These are phyloP conservation scores for Dendrocincla tyrannina DNA, from an alignment of 2,797 vertebrate species.

Conservation along the genomic window DNA sequence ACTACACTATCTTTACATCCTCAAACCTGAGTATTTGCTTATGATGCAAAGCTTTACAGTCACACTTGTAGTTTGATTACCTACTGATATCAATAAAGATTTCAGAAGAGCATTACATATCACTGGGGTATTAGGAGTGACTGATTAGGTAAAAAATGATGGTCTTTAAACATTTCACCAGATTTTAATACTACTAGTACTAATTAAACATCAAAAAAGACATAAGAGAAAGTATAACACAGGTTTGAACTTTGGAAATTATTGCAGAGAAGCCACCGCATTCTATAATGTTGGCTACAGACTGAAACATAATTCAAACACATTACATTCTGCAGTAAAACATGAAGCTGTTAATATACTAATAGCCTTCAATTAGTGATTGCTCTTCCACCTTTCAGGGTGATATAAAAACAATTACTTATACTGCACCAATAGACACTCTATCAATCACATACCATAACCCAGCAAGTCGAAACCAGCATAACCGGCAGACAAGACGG, in stretches of 20 bases:
- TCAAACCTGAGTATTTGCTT: neutral
- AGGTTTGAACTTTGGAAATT: neutral
- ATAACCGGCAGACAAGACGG: neutral
- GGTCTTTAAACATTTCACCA: neutral
- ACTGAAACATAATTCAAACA: neutral
- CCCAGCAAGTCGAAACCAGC: neutral
- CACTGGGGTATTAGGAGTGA: neutral
- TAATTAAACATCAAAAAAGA: neutral
- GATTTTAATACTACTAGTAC: neutral
- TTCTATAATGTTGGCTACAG: neutral
- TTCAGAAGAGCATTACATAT: neutral
- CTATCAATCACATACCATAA: neutral
- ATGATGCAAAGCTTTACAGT: neutral
- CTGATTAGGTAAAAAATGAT: neutral
- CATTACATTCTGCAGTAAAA: neutral
- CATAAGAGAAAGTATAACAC: neutral
- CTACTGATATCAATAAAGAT: neutral
- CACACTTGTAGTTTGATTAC: neutral
- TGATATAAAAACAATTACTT: conserved; percentile 1
- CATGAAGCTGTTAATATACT: neutral
- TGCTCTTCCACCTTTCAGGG: neutral
- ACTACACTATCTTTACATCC: neutral
- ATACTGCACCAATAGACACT: neutral
- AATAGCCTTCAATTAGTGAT: neutral
- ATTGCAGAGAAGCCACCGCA: neutral